phyloP scores from a whole-genome alignment of 2,888 invertebrate species.

The Amaurobius ferox region DNA sequence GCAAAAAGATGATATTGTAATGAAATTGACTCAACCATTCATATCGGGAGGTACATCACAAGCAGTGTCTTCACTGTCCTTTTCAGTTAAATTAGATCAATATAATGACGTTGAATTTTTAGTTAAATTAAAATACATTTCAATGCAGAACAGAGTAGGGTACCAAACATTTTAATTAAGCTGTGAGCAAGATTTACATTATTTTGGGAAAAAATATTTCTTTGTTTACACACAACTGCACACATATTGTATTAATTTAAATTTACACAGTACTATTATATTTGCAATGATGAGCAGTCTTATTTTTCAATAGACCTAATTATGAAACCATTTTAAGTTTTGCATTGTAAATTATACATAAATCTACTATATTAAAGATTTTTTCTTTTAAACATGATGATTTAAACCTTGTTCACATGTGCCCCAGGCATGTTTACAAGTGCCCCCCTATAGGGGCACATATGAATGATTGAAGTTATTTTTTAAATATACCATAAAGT shows the following conservation, averaged over 20 bases:
- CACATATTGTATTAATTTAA: no score
- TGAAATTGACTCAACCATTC: neutral
- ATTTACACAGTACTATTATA: no score
- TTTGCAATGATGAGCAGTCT: no score
- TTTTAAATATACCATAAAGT: neutral
- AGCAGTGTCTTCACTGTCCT: neutral
- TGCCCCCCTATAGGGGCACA: neutral
- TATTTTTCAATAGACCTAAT: no score
- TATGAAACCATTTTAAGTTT: no score
- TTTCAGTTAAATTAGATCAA: neutral
- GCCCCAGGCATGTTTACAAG: neutral
- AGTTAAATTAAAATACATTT: no score
- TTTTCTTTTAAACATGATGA: constrained; percentile 4
- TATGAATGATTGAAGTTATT: neutral
- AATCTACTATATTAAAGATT: neutral
- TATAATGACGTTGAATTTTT: neutral
- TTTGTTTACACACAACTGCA: no score
- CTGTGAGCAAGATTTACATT: no score
- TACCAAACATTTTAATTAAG: no score
- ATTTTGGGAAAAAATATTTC: no score
- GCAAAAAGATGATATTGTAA: neutral
- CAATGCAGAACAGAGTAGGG: no score
- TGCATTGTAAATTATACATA: neutral
- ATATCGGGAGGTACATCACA: neutral
- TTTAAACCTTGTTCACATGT: neutral